Percentiles rank a stretch among this genome's conserved stretches.
phyloP scores from a whole-genome alignment of 53 echinoderm and acorn worm species.

The Apostichopus leukothele region DNA sequence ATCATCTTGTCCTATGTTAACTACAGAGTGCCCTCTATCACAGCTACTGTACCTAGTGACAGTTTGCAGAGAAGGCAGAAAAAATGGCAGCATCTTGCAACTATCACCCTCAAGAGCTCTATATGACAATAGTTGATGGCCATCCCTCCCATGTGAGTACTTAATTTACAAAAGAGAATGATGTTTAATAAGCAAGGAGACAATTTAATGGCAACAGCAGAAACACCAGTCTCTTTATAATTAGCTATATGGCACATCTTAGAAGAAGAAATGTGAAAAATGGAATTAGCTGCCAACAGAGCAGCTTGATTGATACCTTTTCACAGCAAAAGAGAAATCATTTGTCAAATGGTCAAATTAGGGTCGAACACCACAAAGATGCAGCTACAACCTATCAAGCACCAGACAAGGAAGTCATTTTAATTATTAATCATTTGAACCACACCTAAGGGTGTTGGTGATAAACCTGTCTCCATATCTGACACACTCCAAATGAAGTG shows the following conservation, averaged over 20 bases:
- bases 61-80: background rate
- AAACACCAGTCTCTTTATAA: slow-evolving; percentile 35
- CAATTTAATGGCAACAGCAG: slow-evolving; percentile 29
- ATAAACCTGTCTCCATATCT: background rate
- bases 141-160: background rate
- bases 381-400: background rate
- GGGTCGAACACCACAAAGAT: background rate
- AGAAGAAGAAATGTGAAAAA: slow-evolving; percentile 23
- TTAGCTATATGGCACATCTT: slow-evolving; percentile 20
- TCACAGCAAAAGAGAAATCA: slow-evolving; percentile 28
- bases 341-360: slow-evolving; percentile 31
- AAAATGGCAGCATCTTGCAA: background rate
- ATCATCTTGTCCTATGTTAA: too few species aligned
- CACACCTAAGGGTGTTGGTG: slow-evolving; percentile 26
- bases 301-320: slow-evolving; percentile 8
- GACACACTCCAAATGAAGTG: background rate
- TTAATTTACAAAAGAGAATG: slow-evolving; percentile 17
- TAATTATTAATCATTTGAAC: slow-evolving; percentile 38
- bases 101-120: slow-evolving; percentile 28
- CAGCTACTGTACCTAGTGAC: background rate
- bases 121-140: background rate
- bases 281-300: slow-evolving; percentile 20
- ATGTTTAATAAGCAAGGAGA: slow-evolving; percentile 34
- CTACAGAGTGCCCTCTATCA: too few species aligned
- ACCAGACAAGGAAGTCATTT: slow-evolving; percentile 6